Evolutionary conservation across 2,113 vertebrate genomes (phyloP).

Genomic region (Oplegnathus fasciatus): DNA sequence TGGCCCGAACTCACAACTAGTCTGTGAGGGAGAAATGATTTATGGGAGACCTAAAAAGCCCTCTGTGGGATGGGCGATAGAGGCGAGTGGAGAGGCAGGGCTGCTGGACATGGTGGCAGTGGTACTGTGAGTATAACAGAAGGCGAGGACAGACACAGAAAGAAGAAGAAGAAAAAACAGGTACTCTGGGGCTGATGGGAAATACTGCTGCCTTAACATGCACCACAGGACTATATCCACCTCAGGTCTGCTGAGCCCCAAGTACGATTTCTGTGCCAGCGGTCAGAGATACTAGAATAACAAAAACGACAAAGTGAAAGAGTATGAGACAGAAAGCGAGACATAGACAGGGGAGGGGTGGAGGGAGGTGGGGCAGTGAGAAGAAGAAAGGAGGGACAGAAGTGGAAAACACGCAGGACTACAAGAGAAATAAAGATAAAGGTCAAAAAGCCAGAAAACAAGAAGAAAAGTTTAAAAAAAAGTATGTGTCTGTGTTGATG

Average conservation of each 20-base stretch:
- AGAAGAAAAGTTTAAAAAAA: constrained; percentile 34
- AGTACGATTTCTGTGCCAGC: constrained; percentile 34
- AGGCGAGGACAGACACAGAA: constrained; percentile 18
- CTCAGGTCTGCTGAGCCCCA: constrained; percentile 16
- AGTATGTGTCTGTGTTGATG: background rate
- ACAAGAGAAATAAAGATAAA: constrained; percentile 29
- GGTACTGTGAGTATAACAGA: constrained; percentile 33
- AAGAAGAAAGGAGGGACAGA: background rate
- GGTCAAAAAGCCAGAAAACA: constrained; percentile 41
- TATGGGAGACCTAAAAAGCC: constrained; percentile 63
- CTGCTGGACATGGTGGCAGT: constrained; percentile 42
- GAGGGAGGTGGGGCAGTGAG: constrained; percentile 4
- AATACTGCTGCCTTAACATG: constrained; percentile 34
- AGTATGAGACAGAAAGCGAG: background rate
- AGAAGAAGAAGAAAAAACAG: background rate
- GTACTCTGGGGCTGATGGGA: constrained; percentile 49
- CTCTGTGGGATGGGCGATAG: constrained; percentile 14
- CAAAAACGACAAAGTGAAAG: constrained; percentile 29
- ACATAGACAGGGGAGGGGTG: background rate
- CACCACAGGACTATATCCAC: constrained; percentile 24
- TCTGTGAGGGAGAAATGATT: constrained; percentile 71
- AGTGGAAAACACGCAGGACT: constrained; percentile 27
- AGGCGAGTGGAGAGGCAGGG: constrained; percentile 16
- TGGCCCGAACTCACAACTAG: constrained; percentile 52
- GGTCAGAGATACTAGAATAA: constrained; percentile 41